Evolutionary conservation across 2,113 vertebrate species (phyloP), one percentile per base, ranked within the genome.

Genomic region (Lophura nycthemera): DNA sequence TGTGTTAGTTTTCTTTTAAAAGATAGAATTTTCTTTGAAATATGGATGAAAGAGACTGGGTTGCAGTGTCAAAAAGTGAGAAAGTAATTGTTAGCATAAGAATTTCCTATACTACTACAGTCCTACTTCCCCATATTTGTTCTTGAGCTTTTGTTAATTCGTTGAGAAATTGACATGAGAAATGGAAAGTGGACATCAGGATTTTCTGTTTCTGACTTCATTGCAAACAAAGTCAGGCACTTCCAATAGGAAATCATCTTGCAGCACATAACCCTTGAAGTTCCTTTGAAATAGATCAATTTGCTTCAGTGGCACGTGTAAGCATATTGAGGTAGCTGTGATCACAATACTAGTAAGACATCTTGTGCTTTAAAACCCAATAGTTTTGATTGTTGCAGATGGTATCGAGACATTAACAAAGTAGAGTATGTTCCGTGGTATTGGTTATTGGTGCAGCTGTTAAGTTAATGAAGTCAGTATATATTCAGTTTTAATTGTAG

Each of bases 381-480:
- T 83, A 84, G 48, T 82, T 93, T 79, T 92, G 71, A 86, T 93
- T 64, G 88, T 57, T 96, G 60, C 92, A 96, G 89, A 95, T 90
- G 83, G 82, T 73, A 82, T 69, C 64, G 86, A 95, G 80, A 89
- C 89, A 89, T 80, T 87, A 91, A 86, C 86, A 92, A 93, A 92
- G 60, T 71, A 95, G 89, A 21, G 43, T 88, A 69, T 75, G 30
- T 69, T 96, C 88, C 90, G 89, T 75, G 81, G 81, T 91, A 79
- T 74, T 88, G 69, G 93, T 95, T 97, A 94, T 91, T 93, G 91
- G 92, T 96, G 81, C 96, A 97, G 96, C 91, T 98, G 97, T 93
- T 97, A 96, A 90, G 92, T 96, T 97, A 97, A 97, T 96, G 92
- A 97, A 95, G 87, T 90, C 91, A 79, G 89, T 97, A 86, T 92